Base-by-base conservation (phyloP, 2,797 vertebrate species). In the Sebastes vulpes region DNA sequence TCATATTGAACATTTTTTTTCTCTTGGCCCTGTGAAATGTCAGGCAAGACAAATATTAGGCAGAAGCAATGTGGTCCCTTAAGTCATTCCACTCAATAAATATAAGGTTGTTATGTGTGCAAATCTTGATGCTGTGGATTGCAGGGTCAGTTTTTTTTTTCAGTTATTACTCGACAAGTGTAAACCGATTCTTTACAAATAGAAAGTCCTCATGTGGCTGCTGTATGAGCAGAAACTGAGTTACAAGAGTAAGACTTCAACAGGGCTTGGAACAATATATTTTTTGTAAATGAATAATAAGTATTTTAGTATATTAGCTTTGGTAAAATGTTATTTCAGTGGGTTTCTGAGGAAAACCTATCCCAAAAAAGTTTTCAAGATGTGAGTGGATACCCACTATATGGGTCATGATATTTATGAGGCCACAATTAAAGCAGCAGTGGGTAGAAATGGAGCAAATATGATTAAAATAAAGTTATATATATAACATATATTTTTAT, bases 21-120 rank as follows among this genome's bases (percentile, higher is more conserved):
- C 21, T 70, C 29, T 56, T 65, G 9, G 42, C 38, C 54, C 50
- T 57, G 16, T 58, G 31, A 72, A 74, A 70, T 76, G 59, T 70
- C 56, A 80, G 10, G 11, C 60, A 31, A 53, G 5, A 61, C 20
- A 70, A 63, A 76, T 70, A 81, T 81, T 61, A 65, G 29, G 8
- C 63, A n/a, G 35, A n/a, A 46, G 23, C 42, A 5, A 61, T 67
- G 32, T 64, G 32, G 59, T 56, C 67, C 25, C 8, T 21, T 2
- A 28, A 28, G 31, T 76, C 58, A 59, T 72, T 25, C 26, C 11
- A 69, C 26, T 53, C 21, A 65, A 59, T 67, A 73, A 66, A 80
- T 72, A 7, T 28, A 3, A 9, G 3, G 42, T 53, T 73, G 21
- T 67, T 48, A 48, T 59, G 25, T 57, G 54, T 42, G 25, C 42